Conservation (phyloP, 2,888 invertebrate genomes). For the Limenitis arthemis region DNA sequence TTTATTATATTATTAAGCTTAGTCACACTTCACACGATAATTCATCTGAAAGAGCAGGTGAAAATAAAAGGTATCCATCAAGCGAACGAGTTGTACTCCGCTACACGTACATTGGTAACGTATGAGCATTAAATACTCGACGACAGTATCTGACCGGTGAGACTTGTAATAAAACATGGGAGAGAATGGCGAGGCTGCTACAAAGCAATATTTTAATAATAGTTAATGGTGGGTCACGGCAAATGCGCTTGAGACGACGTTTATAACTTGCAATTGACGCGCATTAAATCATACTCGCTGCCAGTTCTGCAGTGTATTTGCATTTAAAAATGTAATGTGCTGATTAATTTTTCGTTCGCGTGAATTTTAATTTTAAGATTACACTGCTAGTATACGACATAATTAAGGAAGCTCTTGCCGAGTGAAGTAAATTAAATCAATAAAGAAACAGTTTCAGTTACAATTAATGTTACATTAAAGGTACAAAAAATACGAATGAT, state of each 20-base stretch:
- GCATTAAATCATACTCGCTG: slow-evolving; percentile 57
- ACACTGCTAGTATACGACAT: background rate
- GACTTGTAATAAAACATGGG: slow-evolving; percentile 61
- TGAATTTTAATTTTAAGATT: background rate
- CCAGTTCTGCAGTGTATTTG: slow-evolving; percentile 36
- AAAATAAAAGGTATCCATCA: slow-evolving; percentile 46
- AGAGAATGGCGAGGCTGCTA: slow-evolving; percentile 64
- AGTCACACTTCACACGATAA: slow-evolving; percentile 24
- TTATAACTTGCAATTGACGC: slow-evolving; percentile 65
- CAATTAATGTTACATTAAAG: too few relatives aligned
- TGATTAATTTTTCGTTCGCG: background rate
- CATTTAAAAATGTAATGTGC: background rate
- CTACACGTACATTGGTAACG: slow-evolving; percentile 62
- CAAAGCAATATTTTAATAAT: slow-evolving; percentile 70
- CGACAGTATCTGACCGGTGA: slow-evolving; percentile 60
- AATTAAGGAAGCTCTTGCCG: too few relatives aligned
- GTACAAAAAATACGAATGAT: too few relatives aligned
- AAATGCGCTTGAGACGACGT: slow-evolving; percentile 58
- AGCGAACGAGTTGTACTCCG: slow-evolving; percentile 36
- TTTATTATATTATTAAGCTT: background rate
- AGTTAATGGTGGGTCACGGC: slow-evolving; percentile 66
- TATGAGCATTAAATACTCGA: slow-evolving; percentile 64
- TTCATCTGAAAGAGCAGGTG: slow-evolving; percentile 51
- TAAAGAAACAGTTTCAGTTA: too few relatives aligned
- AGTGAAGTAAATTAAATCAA: too few relatives aligned